These are phyloP conservation scores for Centropus unirufus DNA, from an alignment of 2,113 vertebrate species.

Conservation along the genomic window DNA sequence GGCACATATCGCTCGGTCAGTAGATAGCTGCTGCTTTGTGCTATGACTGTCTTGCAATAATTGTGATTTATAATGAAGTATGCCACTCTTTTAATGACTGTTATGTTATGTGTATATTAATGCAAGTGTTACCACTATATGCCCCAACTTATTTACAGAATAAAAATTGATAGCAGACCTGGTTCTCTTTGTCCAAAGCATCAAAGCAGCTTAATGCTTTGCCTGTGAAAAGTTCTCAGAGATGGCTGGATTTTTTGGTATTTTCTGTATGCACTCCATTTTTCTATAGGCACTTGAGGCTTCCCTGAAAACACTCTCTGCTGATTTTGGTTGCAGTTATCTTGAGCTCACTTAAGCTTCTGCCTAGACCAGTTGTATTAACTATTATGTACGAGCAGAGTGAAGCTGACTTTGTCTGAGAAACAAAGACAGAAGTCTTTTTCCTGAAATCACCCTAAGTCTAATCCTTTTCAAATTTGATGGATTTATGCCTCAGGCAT, in stretches of 20 bases:
- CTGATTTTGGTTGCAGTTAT: background rate
- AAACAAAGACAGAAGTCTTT: background rate
- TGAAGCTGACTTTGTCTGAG: background rate
- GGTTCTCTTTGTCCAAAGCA: background rate
- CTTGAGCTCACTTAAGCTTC: background rate
- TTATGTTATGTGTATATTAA: background rate
- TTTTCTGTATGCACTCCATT: background rate
- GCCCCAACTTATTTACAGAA: background rate
- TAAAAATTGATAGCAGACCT: background rate
- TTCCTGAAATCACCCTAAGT: background rate
- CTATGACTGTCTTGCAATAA: background rate
- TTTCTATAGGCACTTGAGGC: background rate
- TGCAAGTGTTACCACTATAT: background rate
- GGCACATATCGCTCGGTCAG: background rate
- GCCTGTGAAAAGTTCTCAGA: background rate
- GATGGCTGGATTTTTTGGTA: background rate
- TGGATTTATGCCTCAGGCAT: background rate
- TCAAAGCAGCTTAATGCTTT: background rate
- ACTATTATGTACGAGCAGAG: background rate
- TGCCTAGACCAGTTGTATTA: background rate
- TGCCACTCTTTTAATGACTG: background rate
- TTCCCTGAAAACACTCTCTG: background rate
- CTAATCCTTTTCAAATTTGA: slow-evolving; percentile 4
- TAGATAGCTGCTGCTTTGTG: background rate
- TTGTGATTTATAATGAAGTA: background rate